phyloP scores from a whole-genome alignment of 1,140 invertebrate genomes.

The Calephelis nemesis region DNA sequence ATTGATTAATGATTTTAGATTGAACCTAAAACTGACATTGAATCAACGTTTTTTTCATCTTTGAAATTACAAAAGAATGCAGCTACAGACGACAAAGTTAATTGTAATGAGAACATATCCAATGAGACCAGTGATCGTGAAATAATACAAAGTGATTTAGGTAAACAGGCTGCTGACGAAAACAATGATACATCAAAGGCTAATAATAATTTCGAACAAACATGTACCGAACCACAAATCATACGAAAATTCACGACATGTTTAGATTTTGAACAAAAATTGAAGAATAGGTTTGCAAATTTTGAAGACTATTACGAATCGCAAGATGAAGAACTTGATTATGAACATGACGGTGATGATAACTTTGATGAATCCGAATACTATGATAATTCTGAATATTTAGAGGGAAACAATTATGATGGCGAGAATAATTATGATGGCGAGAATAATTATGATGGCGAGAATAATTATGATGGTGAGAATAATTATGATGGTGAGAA shows the following conservation, averaged over 20 bases:
- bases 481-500: slow-evolving; percentile 11
- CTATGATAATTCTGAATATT: slow-evolving; percentile 25
- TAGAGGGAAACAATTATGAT: slow-evolving; percentile 13
- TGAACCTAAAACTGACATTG: slow-evolving; percentile 15
- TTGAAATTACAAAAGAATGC: slow-evolving; percentile 31
- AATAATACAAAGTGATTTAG: not conserved
- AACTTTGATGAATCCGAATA: slow-evolving; percentile 30
- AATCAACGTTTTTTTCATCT: slow-evolving; percentile 28
- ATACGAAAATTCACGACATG: slow-evolving; percentile 49
- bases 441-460: not conserved
- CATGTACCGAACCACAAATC: slow-evolving; percentile 40
- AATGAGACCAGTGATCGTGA: not conserved
- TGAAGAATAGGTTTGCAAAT: slow-evolving; percentile 24
- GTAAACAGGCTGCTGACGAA: not conserved
- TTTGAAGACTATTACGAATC: slow-evolving; percentile 23
- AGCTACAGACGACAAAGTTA: slow-evolving; percentile 16
- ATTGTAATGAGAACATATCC: slow-evolving; percentile 10
- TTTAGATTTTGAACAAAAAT: slow-evolving; percentile 45
- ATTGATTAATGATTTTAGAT: not conserved
- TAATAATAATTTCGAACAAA: slow-evolving; percentile 1
- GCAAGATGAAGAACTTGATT: slow-evolving; percentile 30
- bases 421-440: slow-evolving; percentile 18
- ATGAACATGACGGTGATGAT: slow-evolving; percentile 27
- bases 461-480: slow-evolving; percentile 12
- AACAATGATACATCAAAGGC: not conserved